phyloP scores from a whole-genome alignment of 2,113 vertebrate species.

The Sylvilagus bachmani region DNA sequence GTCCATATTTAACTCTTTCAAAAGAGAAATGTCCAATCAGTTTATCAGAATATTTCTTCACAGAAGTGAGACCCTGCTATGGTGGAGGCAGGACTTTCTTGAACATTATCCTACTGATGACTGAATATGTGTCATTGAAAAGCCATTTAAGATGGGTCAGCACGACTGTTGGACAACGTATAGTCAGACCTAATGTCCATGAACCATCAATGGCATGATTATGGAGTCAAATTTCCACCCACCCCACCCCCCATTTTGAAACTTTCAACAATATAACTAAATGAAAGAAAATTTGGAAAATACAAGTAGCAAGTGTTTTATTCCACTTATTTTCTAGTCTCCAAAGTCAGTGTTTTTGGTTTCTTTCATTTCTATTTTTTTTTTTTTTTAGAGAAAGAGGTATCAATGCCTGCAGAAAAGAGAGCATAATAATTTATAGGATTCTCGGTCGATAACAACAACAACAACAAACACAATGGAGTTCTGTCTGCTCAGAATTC shows the following conservation, averaged over 20 bases:
- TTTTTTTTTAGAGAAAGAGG: not conserved
- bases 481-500: fast-evolving
- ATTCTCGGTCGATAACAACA: constrained; percentile 67
- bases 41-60: not conserved
- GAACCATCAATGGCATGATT: not conserved
- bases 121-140: not conserved
- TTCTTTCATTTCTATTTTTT: not conserved
- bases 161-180: not conserved
- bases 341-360: not conserved
- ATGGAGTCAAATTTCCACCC: not conserved
- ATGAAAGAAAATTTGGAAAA: not conserved
- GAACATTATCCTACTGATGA: not conserved
- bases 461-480: not conserved
- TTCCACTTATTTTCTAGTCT: not conserved
- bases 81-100: constrained; percentile 15
- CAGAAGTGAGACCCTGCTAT: not conserved
- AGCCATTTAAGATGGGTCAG: not conserved
- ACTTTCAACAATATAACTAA: not conserved
- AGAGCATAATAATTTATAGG: not conserved
- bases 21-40: not conserved
- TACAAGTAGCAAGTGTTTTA: not conserved
- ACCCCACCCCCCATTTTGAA: not conserved
- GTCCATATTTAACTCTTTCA: not conserved
- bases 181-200: too few relatives aligned
- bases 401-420: not conserved